Conservation (phyloP, 2,888 invertebrate genomes). For the Archips crataeganus region DNA sequence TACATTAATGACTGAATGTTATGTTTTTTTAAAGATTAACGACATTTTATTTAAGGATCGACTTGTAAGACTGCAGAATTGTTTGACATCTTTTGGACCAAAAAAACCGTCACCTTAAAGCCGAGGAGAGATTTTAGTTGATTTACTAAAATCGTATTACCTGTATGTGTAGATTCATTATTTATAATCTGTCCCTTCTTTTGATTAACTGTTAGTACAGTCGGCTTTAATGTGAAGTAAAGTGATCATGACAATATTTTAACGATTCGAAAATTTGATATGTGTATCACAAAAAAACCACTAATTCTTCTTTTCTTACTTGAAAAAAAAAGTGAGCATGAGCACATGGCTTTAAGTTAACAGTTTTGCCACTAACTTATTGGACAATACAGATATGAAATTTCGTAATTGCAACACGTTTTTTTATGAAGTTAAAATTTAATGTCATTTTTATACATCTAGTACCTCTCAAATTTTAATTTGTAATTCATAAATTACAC, state of each 20-base stretch:
- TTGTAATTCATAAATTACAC: background rate
- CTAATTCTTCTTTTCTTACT: slow-evolving; percentile 20
- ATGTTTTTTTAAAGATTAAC: slow-evolving; percentile 38
- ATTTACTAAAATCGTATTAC: slow-evolving; percentile 5
- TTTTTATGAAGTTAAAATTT: too few relatives aligned
- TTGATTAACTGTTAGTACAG: background rate
- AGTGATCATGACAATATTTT: too few relatives aligned
- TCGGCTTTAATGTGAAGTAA: too few relatives aligned
- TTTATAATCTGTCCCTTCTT: background rate
- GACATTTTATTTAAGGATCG: slow-evolving; percentile 34
- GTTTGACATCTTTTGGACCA: slow-evolving; percentile 33
- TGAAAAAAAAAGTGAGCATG: slow-evolving; percentile 28
- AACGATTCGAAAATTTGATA: too few relatives aligned
- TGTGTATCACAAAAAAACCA: background rate
- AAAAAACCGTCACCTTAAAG: slow-evolving; percentile 24
- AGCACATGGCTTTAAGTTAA: slow-evolving; percentile 25
- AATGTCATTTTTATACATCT: too few relatives aligned
- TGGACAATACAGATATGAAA: too few relatives aligned
- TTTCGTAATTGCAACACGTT: too few relatives aligned
- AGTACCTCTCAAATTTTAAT: too few relatives aligned
- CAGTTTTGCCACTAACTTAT: slow-evolving; percentile 9
- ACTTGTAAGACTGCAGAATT: slow-evolving; percentile 32
- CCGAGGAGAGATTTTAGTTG: slow-evolving; percentile 27
- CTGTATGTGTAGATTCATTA: background rate
- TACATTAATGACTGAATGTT: slow-evolving; percentile 41